Conservation (phyloP, 1,140 invertebrate species). For the Theocolax elegans region DNA sequence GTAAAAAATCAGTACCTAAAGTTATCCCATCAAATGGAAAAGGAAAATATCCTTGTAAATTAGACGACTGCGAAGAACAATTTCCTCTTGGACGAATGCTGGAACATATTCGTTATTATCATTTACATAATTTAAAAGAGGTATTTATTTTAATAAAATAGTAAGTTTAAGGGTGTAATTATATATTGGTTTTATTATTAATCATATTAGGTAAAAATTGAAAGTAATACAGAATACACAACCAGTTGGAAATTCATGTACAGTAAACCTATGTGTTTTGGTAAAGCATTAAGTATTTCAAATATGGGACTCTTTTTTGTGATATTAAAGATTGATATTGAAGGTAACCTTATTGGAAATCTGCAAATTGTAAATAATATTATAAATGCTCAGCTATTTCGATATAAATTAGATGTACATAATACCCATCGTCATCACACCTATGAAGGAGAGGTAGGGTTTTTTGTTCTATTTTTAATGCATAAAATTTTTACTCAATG, state of each 20-base stretch:
- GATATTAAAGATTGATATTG: conserved; percentile 40
- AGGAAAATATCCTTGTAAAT: conserved; percentile 51
- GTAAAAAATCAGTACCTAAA: background rate
- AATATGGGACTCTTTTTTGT: conserved; percentile 57
- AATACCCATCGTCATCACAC: conserved; percentile 3
- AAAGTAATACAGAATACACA: background rate
- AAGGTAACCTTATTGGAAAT: conserved; percentile 42
- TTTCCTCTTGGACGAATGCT: conserved; percentile 47
- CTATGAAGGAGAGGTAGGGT: conserved; percentile 43
- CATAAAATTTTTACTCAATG: background rate
- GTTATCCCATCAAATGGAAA: conserved; percentile 43
- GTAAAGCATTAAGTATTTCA: conserved; percentile 47
- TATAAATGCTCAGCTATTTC: conserved; percentile 44
- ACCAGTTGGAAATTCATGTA: conserved; percentile 43
- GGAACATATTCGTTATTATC: conserved; percentile 47
- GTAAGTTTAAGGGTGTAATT: background rate
- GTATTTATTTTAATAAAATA: conserved; percentile 32
- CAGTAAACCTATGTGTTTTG: conserved; percentile 10
- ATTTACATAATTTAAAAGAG: conserved; percentile 42
- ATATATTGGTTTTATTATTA: conserved; percentile 13
- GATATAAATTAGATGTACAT: conserved; percentile 46
- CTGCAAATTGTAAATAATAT: conserved; percentile 51
- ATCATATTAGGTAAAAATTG: conserved; percentile 6
- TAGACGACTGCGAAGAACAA: conserved; percentile 44
- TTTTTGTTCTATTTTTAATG: background rate